Conservation (phyloP, 2,113 vertebrate genomes). For the Antechinus flavipes region DNA sequence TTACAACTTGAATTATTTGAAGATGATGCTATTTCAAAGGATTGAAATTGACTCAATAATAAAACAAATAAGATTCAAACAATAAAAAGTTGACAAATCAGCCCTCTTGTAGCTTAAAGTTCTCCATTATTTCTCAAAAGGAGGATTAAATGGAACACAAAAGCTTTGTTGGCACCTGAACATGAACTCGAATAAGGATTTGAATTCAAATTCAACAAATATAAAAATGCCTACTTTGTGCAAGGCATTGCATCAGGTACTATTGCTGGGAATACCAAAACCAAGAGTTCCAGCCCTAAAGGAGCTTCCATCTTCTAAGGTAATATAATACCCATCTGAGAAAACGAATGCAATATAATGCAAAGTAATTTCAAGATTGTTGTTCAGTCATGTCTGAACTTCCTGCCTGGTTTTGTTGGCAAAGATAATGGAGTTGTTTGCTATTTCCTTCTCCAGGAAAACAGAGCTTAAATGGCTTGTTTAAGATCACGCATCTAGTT, state of each 20-base stretch:
- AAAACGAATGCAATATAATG: not conserved
- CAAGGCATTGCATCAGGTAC: not conserved
- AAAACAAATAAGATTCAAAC: constrained; percentile 19
- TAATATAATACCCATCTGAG: not conserved
- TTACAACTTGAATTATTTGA: no score
- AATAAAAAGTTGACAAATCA: not conserved
- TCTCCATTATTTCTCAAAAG: constrained; percentile 17
- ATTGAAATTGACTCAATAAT: not conserved
- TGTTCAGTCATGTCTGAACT: not conserved
- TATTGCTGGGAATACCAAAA: not conserved
- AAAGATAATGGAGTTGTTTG: not conserved
- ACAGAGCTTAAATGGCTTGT: not conserved
- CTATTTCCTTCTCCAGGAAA: not conserved
- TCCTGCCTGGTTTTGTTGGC: not conserved
- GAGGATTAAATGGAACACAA: not conserved
- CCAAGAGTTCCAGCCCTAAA: not conserved
- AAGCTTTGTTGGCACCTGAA: not conserved
- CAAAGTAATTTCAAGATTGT: not conserved
- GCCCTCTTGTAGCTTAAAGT: constrained; percentile 2
- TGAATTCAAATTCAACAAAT: constrained; percentile 27
- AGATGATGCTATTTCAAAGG: no score
- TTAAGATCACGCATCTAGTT: not conserved
- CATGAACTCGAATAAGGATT: constrained; percentile 17
- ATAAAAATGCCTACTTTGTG: not conserved
- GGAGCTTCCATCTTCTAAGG: not conserved